Conservation (phyloP, 2,113 vertebrate genomes). For the Pedionomus torquatus region DNA sequence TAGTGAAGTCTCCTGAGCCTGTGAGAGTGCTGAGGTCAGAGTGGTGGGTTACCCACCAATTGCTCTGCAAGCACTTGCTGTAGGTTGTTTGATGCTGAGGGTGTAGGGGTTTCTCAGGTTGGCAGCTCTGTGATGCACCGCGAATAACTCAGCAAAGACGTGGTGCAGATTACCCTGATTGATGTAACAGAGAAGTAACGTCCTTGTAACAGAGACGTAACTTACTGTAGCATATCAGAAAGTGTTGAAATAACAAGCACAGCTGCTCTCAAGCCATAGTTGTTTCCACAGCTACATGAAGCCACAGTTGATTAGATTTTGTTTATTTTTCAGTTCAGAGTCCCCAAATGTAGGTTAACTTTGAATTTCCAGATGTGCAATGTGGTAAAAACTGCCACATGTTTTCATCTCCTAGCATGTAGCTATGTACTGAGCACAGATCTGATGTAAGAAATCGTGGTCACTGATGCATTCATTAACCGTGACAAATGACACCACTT, state of each 20-base stretch:
- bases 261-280: not conserved
- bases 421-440: not conserved
- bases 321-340: conserved; percentile 35
- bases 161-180: not conserved
- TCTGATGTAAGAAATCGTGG: not conserved
- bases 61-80: not conserved
- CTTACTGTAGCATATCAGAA: not conserved
- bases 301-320: conserved; percentile 1
- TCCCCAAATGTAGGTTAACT: conserved; percentile 20
- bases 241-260: not conserved
- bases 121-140: not conserved
- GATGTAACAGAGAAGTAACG: not conserved
- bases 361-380: conserved; percentile 39
- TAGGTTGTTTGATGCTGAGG: not conserved
- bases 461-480: not conserved
- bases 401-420: not conserved
- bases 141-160: not conserved
- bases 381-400: not conserved
- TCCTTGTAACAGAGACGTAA: not conserved
- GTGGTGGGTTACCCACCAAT: not conserved
- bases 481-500: not conserved
- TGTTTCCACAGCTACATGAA: not conserved
- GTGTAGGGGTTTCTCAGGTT: not conserved
- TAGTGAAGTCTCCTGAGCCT: not conserved
- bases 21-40: not conserved